Percentiles rank a stretch among this genome's conserved stretches.
phyloP scores from a whole-genome alignment of 2,888 invertebrate genomes.

The Dorcus hopei region DNA sequence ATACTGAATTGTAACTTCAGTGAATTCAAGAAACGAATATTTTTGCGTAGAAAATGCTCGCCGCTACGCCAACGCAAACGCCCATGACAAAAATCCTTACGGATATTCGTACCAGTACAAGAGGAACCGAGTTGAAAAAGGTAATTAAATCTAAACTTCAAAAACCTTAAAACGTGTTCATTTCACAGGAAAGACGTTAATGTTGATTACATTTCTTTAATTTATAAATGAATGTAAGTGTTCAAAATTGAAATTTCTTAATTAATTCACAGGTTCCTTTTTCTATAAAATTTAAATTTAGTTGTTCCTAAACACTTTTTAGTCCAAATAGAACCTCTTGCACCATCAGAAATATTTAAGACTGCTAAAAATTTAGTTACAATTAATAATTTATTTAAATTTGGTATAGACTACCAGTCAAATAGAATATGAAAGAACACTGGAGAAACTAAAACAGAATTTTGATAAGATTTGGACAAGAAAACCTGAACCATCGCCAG shows the following conservation, averaged over 20 bases:
- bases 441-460: conserved; percentile 55
- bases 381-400: no score
- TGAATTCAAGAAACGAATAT: no score
- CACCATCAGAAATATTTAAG: neutral
- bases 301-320: no score
- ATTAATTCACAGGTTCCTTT: no score
- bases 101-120: neutral
- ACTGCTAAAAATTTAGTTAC: no score
- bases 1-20: no score
- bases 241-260: no score
- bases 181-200: no score
- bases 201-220: no score
- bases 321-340: neutral
- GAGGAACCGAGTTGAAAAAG: neutral
- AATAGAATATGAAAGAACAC: conserved; percentile 42
- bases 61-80: no score
- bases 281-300: neutral
- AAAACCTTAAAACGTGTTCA: neutral
- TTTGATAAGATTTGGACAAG: conserved; percentile 55
- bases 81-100: neutral
- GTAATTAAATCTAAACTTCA: neutral
- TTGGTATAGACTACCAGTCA: conserved; percentile 6
- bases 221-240: no score
- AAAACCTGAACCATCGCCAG: conserved; percentile 30
- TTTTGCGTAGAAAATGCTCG: no score